Evolutionary conservation across 2,113 vertebrate genomes (phyloP).

Genomic region (Neoarius graeffei): DNA sequence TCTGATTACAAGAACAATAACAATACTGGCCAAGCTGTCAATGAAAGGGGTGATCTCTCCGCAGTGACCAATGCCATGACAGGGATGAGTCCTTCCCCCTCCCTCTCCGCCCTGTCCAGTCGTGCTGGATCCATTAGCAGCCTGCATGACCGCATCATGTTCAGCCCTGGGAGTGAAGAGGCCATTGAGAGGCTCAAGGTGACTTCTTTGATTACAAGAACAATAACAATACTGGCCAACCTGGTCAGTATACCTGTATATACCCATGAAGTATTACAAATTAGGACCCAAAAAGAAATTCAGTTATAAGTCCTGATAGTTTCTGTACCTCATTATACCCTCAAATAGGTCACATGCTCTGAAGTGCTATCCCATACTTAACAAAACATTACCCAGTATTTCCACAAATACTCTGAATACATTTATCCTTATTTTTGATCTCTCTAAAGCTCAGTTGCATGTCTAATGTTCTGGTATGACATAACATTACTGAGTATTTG

Average conservation of each 20-base stretch:
- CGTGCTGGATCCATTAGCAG: slow-evolving; percentile 90
- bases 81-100: slow-evolving; percentile 94
- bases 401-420: not conserved
- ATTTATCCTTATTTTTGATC: not conserved
- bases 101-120: slow-evolving; percentile 90
- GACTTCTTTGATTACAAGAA: slow-evolving; percentile 36
- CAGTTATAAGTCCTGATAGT: not conserved
- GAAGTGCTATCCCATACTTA: not conserved
- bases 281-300: not conserved
- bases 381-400: not conserved
- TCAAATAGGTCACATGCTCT: not conserved
- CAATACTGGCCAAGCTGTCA: slow-evolving; percentile 76
- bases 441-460: too few species aligned
- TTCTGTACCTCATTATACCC: not conserved
- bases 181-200: slow-evolving; percentile 97
- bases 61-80: slow-evolving; percentile 98
- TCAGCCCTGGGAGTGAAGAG: slow-evolving; percentile 92
- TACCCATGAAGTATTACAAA: not conserved
- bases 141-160: slow-evolving; percentile 94
- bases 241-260: not conserved
- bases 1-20: slow-evolving; percentile 87
- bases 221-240: too few species aligned
- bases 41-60: slow-evolving; percentile 90
- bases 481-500: not conserved
- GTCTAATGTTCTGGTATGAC: not conserved